These are phyloP conservation scores for Rhabdornis inornatus DNA, from an alignment of 2,113 vertebrate genomes.

Conservation along the genomic window DNA sequence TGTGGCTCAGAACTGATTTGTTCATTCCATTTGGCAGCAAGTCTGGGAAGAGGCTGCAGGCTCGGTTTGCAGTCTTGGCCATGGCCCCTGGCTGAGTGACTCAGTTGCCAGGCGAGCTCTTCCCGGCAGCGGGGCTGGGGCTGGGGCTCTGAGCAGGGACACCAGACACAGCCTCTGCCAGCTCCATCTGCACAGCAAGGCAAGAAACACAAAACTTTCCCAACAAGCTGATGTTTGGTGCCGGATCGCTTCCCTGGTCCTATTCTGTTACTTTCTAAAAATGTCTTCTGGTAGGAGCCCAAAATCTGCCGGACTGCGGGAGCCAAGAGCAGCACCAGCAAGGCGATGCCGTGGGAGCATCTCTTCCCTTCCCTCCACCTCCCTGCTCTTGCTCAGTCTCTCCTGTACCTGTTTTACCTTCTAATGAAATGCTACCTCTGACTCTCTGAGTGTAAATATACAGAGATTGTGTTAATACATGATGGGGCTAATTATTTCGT, in stretches of 20 bases:
- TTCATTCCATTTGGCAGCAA: background rate
- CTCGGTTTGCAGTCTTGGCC: background rate
- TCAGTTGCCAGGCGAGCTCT: background rate
- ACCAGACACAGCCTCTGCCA: background rate
- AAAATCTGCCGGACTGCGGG: fast-evolving
- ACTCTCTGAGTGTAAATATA: background rate
- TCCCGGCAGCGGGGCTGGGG: background rate
- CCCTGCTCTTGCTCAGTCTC: fast-evolving
- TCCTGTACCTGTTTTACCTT: background rate
- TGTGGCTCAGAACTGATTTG: background rate
- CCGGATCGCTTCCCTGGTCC: background rate
- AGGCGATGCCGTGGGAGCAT: background rate
- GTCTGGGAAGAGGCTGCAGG: background rate
- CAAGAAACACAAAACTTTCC: background rate
- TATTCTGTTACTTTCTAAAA: slow-evolving; percentile 25
- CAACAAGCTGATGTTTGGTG: background rate
- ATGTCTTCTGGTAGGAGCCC: background rate
- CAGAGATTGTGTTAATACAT: background rate
- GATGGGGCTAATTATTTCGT: background rate
- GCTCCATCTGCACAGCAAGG: background rate
- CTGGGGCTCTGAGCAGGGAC: background rate
- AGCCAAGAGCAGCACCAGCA: background rate
- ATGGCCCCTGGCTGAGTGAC: background rate
- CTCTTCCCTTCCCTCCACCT: background rate
- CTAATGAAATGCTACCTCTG: background rate